Percentiles rank a stretch among this genome's conserved stretches.
phyloP scores from a whole-genome alignment of 1,140 invertebrate genomes.

The Neodiprion virginianus region DNA sequence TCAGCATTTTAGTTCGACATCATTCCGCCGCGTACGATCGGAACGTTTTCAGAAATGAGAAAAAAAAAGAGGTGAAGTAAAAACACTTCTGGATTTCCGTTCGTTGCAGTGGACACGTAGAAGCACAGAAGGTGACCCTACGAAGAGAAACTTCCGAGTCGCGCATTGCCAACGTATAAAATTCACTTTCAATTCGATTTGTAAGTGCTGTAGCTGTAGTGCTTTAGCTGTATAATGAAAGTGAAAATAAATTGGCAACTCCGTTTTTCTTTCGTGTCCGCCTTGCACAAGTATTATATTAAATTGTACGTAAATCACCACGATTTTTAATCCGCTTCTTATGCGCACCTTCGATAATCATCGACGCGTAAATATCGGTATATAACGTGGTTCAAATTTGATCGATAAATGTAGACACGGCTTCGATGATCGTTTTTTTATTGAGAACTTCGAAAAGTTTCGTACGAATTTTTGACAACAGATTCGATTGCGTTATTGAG shows the following conservation, averaged over 20 bases:
- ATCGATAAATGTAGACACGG: neutral
- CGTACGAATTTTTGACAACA: too few relatives aligned
- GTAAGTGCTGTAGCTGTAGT: neutral
- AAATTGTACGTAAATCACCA: neutral
- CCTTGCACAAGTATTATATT: neutral
- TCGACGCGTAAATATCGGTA: neutral
- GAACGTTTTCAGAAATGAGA: slow-evolving; percentile 1
- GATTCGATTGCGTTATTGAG: too few relatives aligned
- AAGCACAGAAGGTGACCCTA: neutral
- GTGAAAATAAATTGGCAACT: slow-evolving; percentile 2
- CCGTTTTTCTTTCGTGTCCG: neutral
- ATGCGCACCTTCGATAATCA: neutral
- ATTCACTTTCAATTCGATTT: slow-evolving; percentile 5
- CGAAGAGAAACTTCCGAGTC: neutral
- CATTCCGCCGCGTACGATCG: too few relatives aligned
- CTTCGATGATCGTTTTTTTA: too few relatives aligned
- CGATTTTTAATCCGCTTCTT: neutral
- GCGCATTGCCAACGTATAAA: neutral
- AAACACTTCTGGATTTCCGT: too few relatives aligned
- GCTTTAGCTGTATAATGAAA: neutral
- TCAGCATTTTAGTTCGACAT: too few relatives aligned
- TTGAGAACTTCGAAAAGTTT: too few relatives aligned
- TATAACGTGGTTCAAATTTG: neutral
- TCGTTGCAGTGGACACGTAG: too few relatives aligned
- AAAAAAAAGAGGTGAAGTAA: neutral